phyloP scores from a whole-genome alignment of 2,797 vertebrate genomes.

The Galago senegalensis region DNA sequence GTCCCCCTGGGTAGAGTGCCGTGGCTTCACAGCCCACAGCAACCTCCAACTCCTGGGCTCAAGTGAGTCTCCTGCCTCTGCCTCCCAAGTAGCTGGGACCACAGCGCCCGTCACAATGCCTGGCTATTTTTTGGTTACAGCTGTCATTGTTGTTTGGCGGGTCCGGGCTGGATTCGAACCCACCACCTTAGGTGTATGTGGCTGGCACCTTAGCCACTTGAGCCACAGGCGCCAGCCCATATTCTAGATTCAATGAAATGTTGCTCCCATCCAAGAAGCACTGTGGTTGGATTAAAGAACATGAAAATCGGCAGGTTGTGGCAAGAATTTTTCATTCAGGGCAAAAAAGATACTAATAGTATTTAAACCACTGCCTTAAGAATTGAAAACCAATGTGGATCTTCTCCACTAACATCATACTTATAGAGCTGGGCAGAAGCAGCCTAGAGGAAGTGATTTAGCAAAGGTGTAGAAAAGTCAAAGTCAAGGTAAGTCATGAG shows the following conservation, averaged over 20 bases:
- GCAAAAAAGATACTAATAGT: background rate
- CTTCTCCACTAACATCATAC: background rate
- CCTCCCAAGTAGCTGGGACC: too few species aligned
- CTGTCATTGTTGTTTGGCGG: too few species aligned
- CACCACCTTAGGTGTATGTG: too few species aligned
- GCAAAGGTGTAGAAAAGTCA: conserved; percentile 2
- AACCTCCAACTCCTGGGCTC: too few species aligned
- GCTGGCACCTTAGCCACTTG: too few species aligned
- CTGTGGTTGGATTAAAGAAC: conserved; percentile 2
- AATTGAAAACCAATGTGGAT: background rate
- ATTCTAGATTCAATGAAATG: background rate
- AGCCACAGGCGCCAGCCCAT: background rate
- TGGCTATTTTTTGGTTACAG: too few species aligned
- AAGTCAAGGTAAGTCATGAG: conserved; percentile 44
- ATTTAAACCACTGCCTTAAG: background rate
- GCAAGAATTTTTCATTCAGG: conserved; percentile 29
- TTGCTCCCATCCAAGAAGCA: background rate
- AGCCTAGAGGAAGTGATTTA: background rate
- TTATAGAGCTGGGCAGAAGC: background rate
- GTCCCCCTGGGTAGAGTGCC: too few species aligned
- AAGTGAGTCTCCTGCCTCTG: too few species aligned
- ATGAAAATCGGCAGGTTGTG: background rate
- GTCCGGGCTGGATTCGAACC: too few species aligned
- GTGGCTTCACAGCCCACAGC: too few species aligned
- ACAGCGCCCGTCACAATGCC: too few species aligned